Percentiles rank a stretch among this genome's conserved stretches.
These are phyloP conservation scores for Tympanuchus pallidicinctus DNA, from an alignment of 2,113 vertebrate species.

Conservation along the genomic window DNA sequence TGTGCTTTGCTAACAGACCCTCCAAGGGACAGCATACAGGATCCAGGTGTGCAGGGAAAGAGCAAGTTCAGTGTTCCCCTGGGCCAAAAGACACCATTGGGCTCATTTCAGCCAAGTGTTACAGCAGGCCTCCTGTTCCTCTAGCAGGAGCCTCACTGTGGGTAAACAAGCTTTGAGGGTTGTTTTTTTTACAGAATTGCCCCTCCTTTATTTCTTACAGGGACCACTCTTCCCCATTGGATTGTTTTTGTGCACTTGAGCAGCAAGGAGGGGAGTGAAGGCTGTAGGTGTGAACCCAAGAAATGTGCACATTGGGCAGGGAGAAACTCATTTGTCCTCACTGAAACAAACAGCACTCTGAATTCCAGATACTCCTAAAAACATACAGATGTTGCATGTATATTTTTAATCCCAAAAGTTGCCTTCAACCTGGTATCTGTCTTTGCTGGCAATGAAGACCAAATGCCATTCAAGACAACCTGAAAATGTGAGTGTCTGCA, in stretches of 20 bases:
- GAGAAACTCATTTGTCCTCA: neutral
- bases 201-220: neutral
- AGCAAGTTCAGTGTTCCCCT: neutral
- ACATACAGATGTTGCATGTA: neutral
- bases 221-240: neutral
- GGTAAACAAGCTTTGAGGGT: neutral
- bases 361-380: neutral
- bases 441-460: neutral
- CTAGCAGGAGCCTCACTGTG: neutral
- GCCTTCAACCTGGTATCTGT: neutral
- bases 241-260: neutral
- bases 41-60: neutral
- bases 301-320: fast-evolving
- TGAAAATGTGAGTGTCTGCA: neutral
- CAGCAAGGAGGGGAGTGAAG: neutral
- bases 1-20: neutral
- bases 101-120: neutral
- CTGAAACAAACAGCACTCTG: neutral
- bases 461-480: neutral
- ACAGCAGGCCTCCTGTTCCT: neutral
- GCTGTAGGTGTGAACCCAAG: neutral
- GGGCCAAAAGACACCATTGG: neutral
- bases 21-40: neutral
- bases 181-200: neutral
- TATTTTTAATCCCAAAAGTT: neutral